A percentile compares a stretch with the other conserved stretches of the same genome.
These are phyloP conservation scores for Epizoanthus ramosus DNA, from an alignment of 92 coral and sea anemone species.

Conservation along the genomic window DNA sequence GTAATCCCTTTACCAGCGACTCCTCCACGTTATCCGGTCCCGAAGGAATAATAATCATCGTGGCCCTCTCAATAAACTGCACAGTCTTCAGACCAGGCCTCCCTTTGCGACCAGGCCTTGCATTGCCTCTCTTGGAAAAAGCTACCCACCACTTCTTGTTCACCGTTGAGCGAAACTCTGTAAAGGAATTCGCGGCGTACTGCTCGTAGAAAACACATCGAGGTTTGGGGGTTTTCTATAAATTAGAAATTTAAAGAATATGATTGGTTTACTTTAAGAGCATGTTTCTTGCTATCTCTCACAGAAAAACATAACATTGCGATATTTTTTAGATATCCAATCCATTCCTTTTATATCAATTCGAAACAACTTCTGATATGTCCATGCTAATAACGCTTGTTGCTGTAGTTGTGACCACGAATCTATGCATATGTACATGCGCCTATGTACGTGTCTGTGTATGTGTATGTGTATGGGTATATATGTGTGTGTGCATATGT, in stretches of 20 bases:
- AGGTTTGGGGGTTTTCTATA: constrained; percentile 62
- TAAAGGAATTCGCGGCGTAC: constrained; percentile 78
- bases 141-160: constrained; percentile 76
- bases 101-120: constrained; percentile 85
- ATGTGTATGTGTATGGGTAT: too few species aligned
- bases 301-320: too few species aligned
- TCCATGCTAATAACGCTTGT: too few species aligned
- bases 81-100: constrained; percentile 71
- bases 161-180: constrained; percentile 79
- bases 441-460: too few species aligned
- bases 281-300: too few species aligned
- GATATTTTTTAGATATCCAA: too few species aligned
- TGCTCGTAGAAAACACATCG: constrained; percentile 84
- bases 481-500: too few species aligned
- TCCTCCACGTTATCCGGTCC: constrained; percentile 60
- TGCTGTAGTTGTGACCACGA: too few species aligned
- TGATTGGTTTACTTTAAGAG: too few species aligned
- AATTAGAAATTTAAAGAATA: not conserved
- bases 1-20: constrained; percentile 72
- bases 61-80: constrained; percentile 81
- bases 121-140: constrained; percentile 80
- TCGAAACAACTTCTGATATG: too few species aligned
- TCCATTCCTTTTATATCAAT: too few species aligned
- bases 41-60: constrained; percentile 76
- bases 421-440: too few species aligned